Percentiles rank a stretch among this genome's conserved stretches.
These are phyloP conservation scores for Geotrypetes seraphini DNA, from an alignment of 2,797 vertebrate species.

Conservation along the genomic window DNA sequence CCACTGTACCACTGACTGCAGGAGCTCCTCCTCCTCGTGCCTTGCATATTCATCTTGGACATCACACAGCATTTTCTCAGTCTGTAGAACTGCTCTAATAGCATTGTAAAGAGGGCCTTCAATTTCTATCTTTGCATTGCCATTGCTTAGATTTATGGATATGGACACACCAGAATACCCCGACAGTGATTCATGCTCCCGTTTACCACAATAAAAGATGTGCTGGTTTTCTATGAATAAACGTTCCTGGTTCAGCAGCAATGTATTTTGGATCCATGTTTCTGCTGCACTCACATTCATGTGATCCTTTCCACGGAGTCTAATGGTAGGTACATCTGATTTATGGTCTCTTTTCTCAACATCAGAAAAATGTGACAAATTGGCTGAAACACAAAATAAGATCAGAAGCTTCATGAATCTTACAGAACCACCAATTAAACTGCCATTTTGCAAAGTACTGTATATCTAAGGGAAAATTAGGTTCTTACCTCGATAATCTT, in stretches of 20 bases:
- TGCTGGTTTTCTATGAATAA: conserved; percentile 59
- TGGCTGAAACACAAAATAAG: conserved; percentile 8
- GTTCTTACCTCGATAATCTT: too few relatives aligned
- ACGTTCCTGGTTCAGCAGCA: conserved; percentile 1
- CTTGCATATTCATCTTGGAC: conserved; percentile 41
- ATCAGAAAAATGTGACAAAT: conserved; percentile 4
- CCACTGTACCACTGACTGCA: conserved; percentile 29
- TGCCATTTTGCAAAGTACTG: too few relatives aligned
- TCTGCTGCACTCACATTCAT: conserved; percentile 48
- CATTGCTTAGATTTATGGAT: conserved; percentile 36
- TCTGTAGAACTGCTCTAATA: conserved; percentile 24
- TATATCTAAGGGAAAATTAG: too few relatives aligned
- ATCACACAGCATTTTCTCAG: conserved; percentile 61
- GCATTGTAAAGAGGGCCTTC: conserved; percentile 19
- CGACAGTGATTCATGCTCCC: conserved; percentile 37
- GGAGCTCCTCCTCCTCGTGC: conserved; percentile 33
- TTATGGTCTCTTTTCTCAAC: conserved; percentile 1
- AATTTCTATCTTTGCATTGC: conserved; percentile 40
- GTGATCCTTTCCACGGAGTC: conserved; percentile 5
- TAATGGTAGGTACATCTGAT: not conserved
- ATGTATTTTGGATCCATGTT: conserved; percentile 42
- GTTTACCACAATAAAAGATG: conserved; percentile 51
- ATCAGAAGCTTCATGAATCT: not conserved
- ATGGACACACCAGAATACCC: conserved; percentile 10
- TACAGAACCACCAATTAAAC: too few relatives aligned